A percentile compares a stretch with the other conserved stretches of the same genome.
phyloP scores from a whole-genome alignment of 92 coral and sea anemone genomes.

The Plumapathes pennacea region DNA sequence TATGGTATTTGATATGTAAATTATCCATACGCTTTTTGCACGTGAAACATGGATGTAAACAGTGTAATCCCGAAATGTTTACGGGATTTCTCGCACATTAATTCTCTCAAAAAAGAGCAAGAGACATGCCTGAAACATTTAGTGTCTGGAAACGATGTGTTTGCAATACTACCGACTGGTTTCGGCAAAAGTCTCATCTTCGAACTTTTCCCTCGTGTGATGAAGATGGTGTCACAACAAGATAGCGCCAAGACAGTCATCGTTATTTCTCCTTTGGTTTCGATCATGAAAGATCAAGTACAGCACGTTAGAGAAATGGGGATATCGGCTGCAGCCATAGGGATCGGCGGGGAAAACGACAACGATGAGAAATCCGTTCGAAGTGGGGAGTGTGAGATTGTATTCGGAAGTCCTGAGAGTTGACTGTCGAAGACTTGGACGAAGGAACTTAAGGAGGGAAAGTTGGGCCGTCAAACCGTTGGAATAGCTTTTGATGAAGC shows the following conservation, averaged over 20 bases:
- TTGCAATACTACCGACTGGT: conserved; percentile 21
- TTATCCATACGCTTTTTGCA: too few species aligned
- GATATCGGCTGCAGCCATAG: not conserved
- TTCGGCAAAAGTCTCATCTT: conserved; percentile 9
- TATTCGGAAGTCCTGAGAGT: conserved; percentile 25
- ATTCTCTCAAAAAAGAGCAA: conserved; percentile 15
- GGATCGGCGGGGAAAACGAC: not conserved
- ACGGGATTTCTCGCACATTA: conserved; percentile 1
- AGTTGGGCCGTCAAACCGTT: conserved; percentile 8
- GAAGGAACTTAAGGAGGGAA: conserved; percentile 18
- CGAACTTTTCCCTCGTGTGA: conserved; percentile 6
- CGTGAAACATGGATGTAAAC: too few species aligned
- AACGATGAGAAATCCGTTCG: not conserved
- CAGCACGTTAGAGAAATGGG: not conserved
- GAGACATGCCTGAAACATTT: conserved; percentile 4
- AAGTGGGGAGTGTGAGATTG: conserved; percentile 8
- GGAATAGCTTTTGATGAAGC: conserved; percentile 31
- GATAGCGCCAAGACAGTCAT: not conserved
- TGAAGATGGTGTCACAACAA: not conserved
- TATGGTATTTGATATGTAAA: too few species aligned
- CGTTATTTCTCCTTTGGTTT: not conserved
- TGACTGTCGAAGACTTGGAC: conserved; percentile 18
- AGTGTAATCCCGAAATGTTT: conserved; percentile 2
- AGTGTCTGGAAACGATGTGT: conserved; percentile 7
- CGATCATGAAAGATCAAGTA: conserved; percentile 14